Evolutionary conservation across 1,140 invertebrate species (phyloP), one percentile per base, ranked within the genome.

Genomic region (Scaptomyza graminum): DNA sequence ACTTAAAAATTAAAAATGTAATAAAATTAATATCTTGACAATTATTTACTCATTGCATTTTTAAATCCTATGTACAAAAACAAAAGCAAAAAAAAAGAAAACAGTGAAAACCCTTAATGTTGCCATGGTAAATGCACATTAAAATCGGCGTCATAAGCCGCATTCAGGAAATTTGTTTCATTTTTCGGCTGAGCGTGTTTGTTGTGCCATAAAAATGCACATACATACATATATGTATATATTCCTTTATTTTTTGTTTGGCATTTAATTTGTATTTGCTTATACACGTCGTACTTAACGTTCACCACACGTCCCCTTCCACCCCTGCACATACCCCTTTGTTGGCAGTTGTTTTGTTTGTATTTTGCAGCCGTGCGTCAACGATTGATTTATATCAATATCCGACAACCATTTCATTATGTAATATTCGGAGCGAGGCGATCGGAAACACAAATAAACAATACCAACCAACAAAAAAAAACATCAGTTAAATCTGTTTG

Each of bases 351-450:
- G 52, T 41, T 59, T 55, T 64, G 51, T 61, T 47, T 69, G 64
- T 55, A 18, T 34, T 72, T 60, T 60, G 61, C 15, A 52, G 43
- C 54, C 62, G 63, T 52, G 56, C 51, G 57, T 52, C 70, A 73
- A 71, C 70, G 85, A 87, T 82, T 87, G 82, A 87, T 87, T 87
- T 87, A 87, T 87, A 87, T 87, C 82, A 87, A 87, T 87, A 82
- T 82, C 82, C 83, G 76, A 67, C 78, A 82, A 76, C 51, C 74
- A 56, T 72, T 87, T 70, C 79, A 79, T 85, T 78, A 76, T 87
- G 82, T 87, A 85, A 85, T 61, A 56, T 76, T 56, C 74, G 57
- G 31, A 34, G 56, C 55, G 50, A 28, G 79, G 37, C 72, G 57
- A 62, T 66, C 56, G 56, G 65, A 46, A 57, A 51, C 51, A 11